Evolutionary conservation across 1,140 invertebrate genomes (phyloP).

Genomic region (Habropoda laboriosa): DNA sequence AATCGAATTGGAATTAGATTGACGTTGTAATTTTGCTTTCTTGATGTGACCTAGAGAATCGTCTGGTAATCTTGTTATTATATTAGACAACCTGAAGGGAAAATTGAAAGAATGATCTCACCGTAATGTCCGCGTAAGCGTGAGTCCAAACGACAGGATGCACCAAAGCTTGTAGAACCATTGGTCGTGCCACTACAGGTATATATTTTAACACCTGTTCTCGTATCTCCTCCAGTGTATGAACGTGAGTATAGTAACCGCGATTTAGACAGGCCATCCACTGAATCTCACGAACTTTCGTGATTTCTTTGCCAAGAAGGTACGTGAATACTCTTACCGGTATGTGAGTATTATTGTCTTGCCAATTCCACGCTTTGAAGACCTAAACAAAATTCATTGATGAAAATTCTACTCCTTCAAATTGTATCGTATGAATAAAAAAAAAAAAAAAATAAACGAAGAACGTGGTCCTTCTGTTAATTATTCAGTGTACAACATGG

Average conservation of each 20-base stretch:
- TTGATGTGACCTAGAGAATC: background rate
- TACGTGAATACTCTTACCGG: slow-evolving; percentile 98
- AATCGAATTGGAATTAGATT: too few species aligned
- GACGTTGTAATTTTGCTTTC: background rate
- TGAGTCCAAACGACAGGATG: slow-evolving; percentile 95
- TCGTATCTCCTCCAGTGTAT: slow-evolving; percentile 95
- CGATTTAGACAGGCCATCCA: slow-evolving; percentile 98
- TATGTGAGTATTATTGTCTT: slow-evolving; percentile 85
- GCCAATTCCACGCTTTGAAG: slow-evolving; percentile 92
- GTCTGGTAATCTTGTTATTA: background rate
- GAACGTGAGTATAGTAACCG: slow-evolving; percentile 96
- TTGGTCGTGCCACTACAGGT: slow-evolving; percentile 92
- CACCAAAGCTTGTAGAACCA: slow-evolving; percentile 88
- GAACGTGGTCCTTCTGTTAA: background rate
- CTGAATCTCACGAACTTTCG: slow-evolving; percentile 93
- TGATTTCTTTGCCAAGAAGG: slow-evolving; percentile 97
- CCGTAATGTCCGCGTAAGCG: slow-evolving; percentile 91
- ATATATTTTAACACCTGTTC: slow-evolving; percentile 97
- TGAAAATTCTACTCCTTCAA: background rate
- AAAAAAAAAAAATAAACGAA: background rate
- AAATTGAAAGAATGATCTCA: slow-evolving; percentile 76
- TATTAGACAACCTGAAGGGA: too few species aligned
- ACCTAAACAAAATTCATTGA: slow-evolving; percentile 79
- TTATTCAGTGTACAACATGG: background rate
- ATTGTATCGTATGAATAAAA: too few species aligned